Conservation (phyloP, 2,797 vertebrate genomes). For the Distichodus sexfasciatus region DNA sequence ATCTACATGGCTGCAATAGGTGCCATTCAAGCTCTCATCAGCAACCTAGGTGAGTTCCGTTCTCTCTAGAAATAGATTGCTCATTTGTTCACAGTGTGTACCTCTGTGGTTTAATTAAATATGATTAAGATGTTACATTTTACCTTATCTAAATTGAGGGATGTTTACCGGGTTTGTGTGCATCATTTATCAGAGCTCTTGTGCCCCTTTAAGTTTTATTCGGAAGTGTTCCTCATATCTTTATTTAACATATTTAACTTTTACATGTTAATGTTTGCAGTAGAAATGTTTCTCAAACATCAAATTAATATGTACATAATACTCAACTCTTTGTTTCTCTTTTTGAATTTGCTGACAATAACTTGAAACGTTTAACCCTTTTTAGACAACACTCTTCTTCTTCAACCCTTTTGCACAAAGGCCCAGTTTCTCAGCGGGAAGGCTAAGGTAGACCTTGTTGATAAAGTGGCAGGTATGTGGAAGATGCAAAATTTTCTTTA, state of each 20-base stretch:
- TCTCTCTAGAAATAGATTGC: background rate
- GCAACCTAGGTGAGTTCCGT: slow-evolving; percentile 76
- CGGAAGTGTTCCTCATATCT: too few relatives aligned
- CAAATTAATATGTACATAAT: too few relatives aligned
- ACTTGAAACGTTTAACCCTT: background rate
- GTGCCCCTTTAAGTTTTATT: too few relatives aligned
- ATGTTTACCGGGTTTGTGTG: background rate
- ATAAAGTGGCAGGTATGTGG: slow-evolving; percentile 86
- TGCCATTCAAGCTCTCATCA: slow-evolving; percentile 80
- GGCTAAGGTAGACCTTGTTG: slow-evolving; percentile 90
- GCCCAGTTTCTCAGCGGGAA: slow-evolving; percentile 90
- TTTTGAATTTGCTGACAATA: too few relatives aligned
- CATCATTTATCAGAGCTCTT: background rate
- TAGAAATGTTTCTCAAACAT: too few relatives aligned
- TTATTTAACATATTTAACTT: too few relatives aligned
- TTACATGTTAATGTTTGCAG: too few relatives aligned
- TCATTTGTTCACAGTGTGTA: too few relatives aligned
- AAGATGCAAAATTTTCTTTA: background rate
- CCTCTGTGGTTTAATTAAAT: too few relatives aligned
- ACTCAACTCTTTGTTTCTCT: background rate
- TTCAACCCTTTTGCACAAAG: slow-evolving; percentile 93
- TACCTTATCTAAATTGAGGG: background rate
- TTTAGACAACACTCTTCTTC: slow-evolving; percentile 85
- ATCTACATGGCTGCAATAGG: slow-evolving; percentile 84
- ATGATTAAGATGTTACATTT: too few relatives aligned